A percentile compares a stretch with the other conserved stretches of the same genome.
phyloP scores from a whole-genome alignment of 1,140 invertebrate species.

The fruit fly (Drosophila melanogaster) region DNA sequence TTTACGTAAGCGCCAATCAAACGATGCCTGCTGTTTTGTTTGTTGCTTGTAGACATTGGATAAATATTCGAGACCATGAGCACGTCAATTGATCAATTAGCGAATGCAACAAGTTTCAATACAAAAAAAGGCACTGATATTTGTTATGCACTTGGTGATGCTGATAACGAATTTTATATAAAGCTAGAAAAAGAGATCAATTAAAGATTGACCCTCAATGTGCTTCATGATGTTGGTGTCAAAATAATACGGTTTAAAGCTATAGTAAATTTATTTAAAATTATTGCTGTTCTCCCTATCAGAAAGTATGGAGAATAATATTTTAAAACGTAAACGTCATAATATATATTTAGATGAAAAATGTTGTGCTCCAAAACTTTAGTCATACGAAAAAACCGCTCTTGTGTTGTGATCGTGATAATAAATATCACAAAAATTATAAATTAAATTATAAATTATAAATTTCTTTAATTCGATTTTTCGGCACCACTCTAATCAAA shows the following conservation, averaged over 20 bases:
- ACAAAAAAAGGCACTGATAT: constrained; percentile 11
- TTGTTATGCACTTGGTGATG: constrained; percentile 14
- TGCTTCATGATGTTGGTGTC: background rate
- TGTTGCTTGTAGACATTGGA: constrained; percentile 22
- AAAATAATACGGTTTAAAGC: background rate
- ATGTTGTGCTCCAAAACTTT: background rate
- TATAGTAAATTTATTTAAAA: too few species aligned
- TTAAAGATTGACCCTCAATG: background rate
- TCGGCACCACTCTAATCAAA: background rate
- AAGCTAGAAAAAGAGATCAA: background rate
- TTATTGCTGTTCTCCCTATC: too few species aligned
- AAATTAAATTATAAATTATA: too few species aligned
- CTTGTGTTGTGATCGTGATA: background rate
- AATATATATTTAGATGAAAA: background rate
- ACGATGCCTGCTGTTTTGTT: constrained; percentile 41
- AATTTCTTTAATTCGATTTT: background rate
- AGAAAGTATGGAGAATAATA: background rate
- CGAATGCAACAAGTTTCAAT: constrained; percentile 44
- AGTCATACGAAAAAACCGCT: background rate
- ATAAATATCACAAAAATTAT: background rate
- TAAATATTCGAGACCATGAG: constrained; percentile 44
- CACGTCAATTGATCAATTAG: constrained; percentile 76
- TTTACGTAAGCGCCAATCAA: constrained; percentile 73
- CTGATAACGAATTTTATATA: constrained; percentile 13
- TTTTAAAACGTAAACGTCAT: background rate